Evolutionary conservation across 2,888 invertebrate species (phyloP), one percentile per base, ranked within the genome.

Genomic region (Pycnomerus fuliginosus): DNA sequence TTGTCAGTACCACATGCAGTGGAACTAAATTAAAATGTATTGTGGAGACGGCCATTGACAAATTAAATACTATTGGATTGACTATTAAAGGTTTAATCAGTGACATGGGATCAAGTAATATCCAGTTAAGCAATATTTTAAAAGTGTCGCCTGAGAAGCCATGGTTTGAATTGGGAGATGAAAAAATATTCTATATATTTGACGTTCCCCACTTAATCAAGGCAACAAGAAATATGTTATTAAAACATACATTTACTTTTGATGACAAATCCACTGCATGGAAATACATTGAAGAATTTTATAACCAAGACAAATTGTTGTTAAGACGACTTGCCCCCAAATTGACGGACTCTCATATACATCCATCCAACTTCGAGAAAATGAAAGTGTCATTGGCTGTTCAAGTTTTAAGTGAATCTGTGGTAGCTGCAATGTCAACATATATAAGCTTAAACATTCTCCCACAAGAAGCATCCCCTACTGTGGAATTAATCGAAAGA

Each of bases 281-380:
- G 50, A 13, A 40, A 11, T 29, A 47, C 30, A 44, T 50, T 32
- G 28, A 35, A 15, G n/a, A 30, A 24, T 54, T 55, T 47, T 54
- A 51, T 31, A 37, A 49, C 12, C 15, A 42, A 10, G 49, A 55
- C 27, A 50, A 50, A 31, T 14, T 33, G 24, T 20, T 29, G 14
- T 5, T 14, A 15, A 32, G 29, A 16, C 25, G 44, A 30, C 8
- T 33, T 24, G 56, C 48, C 10, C 55, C 50, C 28, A 20, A 20
- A 20, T 8, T 20, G 5, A 20, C 20, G 7, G 20, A 20, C 20
- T 8, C 5, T 7, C 20, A 20, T 8, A 20, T 20, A 20, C 4
- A 20, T 7, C 20, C 20, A 20, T 7, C 4, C 20, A 20, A 20
- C 7, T 20, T 4, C 5, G 20, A 20, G 7, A 20, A 7, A 20